Evolutionary conservation across 2,113 vertebrate genomes (phyloP).

Genomic region (Peromyscus polionotus): DNA sequence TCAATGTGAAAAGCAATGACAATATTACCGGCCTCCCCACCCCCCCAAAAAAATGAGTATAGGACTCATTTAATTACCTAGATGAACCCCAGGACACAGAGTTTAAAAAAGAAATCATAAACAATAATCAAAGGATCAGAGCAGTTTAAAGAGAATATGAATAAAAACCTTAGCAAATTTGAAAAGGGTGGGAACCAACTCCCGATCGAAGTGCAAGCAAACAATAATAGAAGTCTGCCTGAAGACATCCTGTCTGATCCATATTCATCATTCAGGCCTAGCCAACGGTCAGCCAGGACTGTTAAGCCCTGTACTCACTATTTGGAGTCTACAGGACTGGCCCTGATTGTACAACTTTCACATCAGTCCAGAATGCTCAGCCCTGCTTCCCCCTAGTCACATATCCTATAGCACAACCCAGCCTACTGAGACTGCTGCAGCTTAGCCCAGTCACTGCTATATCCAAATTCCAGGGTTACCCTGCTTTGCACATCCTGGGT

Average conservation of each 20-base stretch:
- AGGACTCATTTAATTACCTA: neutral
- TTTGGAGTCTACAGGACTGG: neutral
- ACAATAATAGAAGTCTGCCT: neutral
- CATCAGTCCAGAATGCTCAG: neutral
- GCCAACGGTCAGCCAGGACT: neutral
- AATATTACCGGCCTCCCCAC: neutral
- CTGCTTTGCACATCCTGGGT: neutral
- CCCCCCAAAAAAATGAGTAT: neutral
- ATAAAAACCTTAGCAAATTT: neutral
- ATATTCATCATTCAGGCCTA: neutral
- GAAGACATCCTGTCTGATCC: neutral
- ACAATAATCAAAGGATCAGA: neutral
- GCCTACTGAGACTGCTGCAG: neutral
- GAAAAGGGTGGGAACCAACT: neutral
- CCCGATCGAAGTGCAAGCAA: neutral
- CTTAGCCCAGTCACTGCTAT: neutral
- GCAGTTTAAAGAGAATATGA: neutral
- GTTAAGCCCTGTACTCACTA: neutral
- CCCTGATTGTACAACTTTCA: neutral
- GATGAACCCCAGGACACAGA: neutral
- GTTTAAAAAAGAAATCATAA: neutral
- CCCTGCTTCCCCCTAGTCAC: too few species aligned
- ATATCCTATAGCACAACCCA: neutral
- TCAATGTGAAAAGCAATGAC: neutral
- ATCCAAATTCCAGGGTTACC: neutral